Evolutionary conservation across 2,113 vertebrate species (phyloP).

Genomic region (Cygnus atratus): DNA sequence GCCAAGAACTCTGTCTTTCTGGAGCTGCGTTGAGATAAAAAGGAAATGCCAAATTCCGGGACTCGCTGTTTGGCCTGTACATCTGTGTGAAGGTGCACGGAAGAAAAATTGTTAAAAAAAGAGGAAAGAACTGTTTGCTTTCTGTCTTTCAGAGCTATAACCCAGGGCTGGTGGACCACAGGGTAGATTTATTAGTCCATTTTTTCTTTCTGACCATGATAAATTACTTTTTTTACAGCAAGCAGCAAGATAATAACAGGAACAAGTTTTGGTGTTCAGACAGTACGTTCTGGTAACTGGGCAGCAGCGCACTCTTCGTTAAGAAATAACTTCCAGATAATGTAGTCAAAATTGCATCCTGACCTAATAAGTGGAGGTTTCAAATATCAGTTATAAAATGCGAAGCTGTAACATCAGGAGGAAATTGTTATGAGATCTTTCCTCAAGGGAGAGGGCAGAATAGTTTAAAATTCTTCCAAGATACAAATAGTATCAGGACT

Average conservation of each 20-base stretch:
- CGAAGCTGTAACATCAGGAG: neutral
- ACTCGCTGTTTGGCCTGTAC: accelerated
- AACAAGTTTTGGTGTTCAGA: neutral
- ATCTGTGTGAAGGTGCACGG: neutral
- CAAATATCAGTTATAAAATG: neutral
- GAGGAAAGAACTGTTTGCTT: neutral
- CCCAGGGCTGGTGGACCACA: neutral
- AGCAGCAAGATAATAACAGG: neutral
- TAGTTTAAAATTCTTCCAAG: neutral
- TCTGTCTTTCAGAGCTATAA: neutral
- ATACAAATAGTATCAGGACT: neutral
- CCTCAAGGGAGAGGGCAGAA: conserved; percentile 6
- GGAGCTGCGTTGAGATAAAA: neutral
- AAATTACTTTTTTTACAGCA: neutral
- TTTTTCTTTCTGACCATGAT: neutral
- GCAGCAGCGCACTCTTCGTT: neutral
- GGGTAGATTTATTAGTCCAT: neutral
- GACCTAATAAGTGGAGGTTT: neutral
- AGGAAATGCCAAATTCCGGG: neutral
- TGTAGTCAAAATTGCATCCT: neutral
- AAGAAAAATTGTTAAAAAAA: neutral
- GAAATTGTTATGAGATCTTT: conserved; percentile 18
- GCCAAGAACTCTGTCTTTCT: neutral
- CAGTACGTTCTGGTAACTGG: neutral
- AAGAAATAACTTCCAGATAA: neutral